Base-by-base conservation (phyloP, 2,113 vertebrate species). In the Orthochromis indermauri region DNA sequence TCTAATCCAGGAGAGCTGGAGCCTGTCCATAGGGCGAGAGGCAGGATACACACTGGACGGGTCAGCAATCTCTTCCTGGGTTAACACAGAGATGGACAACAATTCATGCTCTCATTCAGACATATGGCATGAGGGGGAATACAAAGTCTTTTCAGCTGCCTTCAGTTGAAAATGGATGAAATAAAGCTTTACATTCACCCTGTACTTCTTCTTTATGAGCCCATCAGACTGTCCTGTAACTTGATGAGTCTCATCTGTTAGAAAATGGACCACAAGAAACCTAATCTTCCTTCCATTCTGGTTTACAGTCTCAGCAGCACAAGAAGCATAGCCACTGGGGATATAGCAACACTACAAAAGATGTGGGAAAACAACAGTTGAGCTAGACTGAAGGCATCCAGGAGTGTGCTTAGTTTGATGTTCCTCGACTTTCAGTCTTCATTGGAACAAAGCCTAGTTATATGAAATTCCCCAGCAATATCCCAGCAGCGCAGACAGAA, bases 381-480 rank as follows among this genome's bases (percentile, higher is more conserved):
- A 49, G 54, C 61, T 66, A 10, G 33, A 82, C 31, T 76, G 59
- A 82, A 71, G 61, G 86, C 51, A 80, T 91, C 83, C 84, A 88
- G 83, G 78, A 87, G 91, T 89, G 55, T 82, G 80, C 84, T 90
- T 88, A 89, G 88, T 90, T 86, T 92, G 91, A 92, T 89, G 76
- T 87, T 80, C 88, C 91, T 91, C 85, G 91, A 91, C 90, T 92
- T 91, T 93, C 90, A 85, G 90, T 90, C 87, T 89, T 93, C 13
- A 31, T 47, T 84, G 91, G 90, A 78, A 92, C 7, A 14, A 40
- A 71, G 84, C 81, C 80, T 45, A 40, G 90, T 94, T 95, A 96
- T 94, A 95, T 94, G 90, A 94, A 93, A 96, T 95, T 96, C 96
- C 93, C 59, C 66, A 81, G 89, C 90, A 87, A 84, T 89, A 90